These are phyloP conservation scores for Atethmia centrago DNA, from an alignment of 2,888 invertebrate species.

Conservation along the genomic window DNA sequence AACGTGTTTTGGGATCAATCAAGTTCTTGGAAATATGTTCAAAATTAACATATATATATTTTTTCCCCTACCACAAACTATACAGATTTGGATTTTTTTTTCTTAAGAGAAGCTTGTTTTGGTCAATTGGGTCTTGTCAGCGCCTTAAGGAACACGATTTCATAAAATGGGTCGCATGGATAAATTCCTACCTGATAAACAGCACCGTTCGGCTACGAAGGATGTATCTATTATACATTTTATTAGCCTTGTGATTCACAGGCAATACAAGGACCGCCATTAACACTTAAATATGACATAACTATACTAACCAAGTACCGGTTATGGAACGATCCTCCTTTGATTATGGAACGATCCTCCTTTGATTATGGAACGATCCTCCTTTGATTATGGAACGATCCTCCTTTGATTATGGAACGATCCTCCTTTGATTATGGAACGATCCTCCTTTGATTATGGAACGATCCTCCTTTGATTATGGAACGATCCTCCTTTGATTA, in stretches of 20 bases:
- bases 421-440: slow-evolving; percentile 52
- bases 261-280: slow-evolving; percentile 5
- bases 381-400: too few relatives aligned
- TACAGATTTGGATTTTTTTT: too few relatives aligned
- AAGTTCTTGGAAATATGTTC: too few relatives aligned
- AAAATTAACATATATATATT: too few relatives aligned
- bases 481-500: too few relatives aligned
- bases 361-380: slow-evolving; percentile 7
- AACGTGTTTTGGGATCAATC: too few relatives aligned
- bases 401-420: slow-evolving; percentile 5
- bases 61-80: too few relatives aligned
- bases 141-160: not conserved
- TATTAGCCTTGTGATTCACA: slow-evolving; percentile 9
- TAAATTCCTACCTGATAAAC: not conserved
- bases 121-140: too few relatives aligned
- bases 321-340: slow-evolving; percentile 32
- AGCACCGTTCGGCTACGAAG: not conserved
- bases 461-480: slow-evolving; percentile 49
- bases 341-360: too few relatives aligned
- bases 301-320: slow-evolving; percentile 5
- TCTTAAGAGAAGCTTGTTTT: too few relatives aligned
- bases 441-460: not conserved
- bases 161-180: not conserved
- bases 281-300: slow-evolving; percentile 36
- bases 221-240: not conserved